Percentiles rank a stretch among this genome's conserved stretches.
Conservation (phyloP, 2,888 invertebrate genomes). For the Mesoligia furuncula region DNA sequence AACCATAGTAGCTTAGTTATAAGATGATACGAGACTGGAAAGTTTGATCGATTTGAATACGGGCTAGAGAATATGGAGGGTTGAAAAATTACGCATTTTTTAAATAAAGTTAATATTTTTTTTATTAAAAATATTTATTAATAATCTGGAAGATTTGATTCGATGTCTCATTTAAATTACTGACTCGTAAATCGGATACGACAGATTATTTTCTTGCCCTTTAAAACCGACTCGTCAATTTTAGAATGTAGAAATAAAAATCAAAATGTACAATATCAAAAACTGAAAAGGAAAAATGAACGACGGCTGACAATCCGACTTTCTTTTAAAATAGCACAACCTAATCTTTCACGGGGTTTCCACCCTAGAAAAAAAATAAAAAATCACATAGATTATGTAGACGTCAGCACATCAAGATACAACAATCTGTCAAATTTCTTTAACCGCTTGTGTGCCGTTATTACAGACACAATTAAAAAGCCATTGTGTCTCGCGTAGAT, state of each 20-base stretch:
- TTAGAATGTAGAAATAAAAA: slow-evolving; percentile 4
- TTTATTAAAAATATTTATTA: not conserved
- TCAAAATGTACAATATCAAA: not conserved
- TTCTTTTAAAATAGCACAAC: slow-evolving; percentile 35
- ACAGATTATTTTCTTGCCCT: not conserved
- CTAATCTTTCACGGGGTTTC: slow-evolving; percentile 5
- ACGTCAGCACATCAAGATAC: no score
- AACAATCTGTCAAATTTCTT: no score
- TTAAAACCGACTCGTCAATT: slow-evolving; percentile 2
- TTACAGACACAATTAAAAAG: no score
- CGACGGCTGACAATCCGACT: slow-evolving; percentile 11
- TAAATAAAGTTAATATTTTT: slow-evolving; percentile 1
- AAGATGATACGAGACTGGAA: slow-evolving; percentile 62
- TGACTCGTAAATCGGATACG: not conserved
- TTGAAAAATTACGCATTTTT: slow-evolving; percentile 50
- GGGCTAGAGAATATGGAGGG: slow-evolving; percentile 28
- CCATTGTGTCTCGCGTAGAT: no score
- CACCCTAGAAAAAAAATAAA: not conserved
- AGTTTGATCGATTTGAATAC: slow-evolving; percentile 61
- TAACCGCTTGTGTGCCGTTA: no score
- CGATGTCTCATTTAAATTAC: slow-evolving; percentile 18
- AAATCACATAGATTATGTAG: no score
- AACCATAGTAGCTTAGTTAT: slow-evolving; percentile 64
- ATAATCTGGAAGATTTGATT: slow-evolving; percentile 47
- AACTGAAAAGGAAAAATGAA: not conserved